Conservation (phyloP, 2,888 invertebrate species). For the Acanthosepion lycidas region DNA sequence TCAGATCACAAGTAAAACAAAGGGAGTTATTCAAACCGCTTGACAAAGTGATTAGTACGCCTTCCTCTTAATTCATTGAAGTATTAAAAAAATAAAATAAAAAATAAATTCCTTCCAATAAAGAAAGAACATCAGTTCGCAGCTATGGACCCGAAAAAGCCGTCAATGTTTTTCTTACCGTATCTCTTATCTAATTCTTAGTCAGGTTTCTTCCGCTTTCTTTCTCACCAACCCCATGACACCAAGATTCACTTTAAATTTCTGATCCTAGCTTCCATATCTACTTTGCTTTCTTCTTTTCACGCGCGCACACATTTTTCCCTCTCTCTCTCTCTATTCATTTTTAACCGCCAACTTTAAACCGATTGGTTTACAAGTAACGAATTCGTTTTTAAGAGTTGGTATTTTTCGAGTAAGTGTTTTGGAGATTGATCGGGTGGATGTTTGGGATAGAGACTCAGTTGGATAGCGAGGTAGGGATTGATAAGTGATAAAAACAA, state of each 20-base stretch:
- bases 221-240: background rate
- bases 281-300: background rate
- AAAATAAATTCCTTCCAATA: no score
- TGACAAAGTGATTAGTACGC: no score
- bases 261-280: background rate
- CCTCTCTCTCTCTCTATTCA: no score
- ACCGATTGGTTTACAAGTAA: background rate
- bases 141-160: background rate
- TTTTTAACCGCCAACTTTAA: background rate
- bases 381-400: background rate
- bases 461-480: background rate
- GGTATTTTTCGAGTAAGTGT: background rate
- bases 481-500: background rate
- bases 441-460: background rate
- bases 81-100: no score
- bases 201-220: background rate
- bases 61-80: no score
- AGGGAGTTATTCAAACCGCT: no score
- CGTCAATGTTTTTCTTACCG: conserved; percentile 10
- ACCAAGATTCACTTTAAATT: background rate
- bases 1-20: no score
- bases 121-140: background rate
- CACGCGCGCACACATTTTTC: background rate
- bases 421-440: background rate
- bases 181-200: background rate